Percentiles rank a stretch among this genome's conserved stretches.
These are phyloP conservation scores for Drosophila micromelanica DNA, from an alignment of 1,140 invertebrate genomes.

Conservation along the genomic window DNA sequence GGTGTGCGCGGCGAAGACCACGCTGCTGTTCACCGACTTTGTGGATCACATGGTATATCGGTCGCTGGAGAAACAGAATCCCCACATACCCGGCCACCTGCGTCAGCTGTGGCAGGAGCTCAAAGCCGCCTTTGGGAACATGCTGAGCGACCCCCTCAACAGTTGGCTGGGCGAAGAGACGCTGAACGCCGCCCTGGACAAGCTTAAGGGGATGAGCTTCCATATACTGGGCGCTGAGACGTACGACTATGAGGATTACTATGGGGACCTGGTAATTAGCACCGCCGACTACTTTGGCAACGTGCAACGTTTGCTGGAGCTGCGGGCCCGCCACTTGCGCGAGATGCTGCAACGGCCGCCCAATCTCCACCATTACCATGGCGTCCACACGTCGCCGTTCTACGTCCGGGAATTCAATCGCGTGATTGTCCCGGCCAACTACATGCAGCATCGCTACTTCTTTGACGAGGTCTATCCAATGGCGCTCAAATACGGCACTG, in stretches of 20 bases:
- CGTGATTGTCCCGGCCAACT: slow-evolving; percentile 97
- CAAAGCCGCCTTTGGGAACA: slow-evolving; percentile 53
- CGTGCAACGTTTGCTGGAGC: slow-evolving; percentile 88
- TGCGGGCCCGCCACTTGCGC: slow-evolving; percentile 89
- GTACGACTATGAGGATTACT: slow-evolving; percentile 84
- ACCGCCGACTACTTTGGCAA: slow-evolving; percentile 95
- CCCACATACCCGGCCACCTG: slow-evolving; percentile 54
- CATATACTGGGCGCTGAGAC: slow-evolving; percentile 50
- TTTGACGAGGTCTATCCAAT: slow-evolving; percentile 92
- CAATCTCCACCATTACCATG: slow-evolving; percentile 92
- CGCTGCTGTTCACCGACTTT: slow-evolving; percentile 55
- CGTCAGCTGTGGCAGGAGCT: slow-evolving; percentile 59
- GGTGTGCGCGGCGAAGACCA: slow-evolving; percentile 50
- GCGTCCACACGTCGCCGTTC: slow-evolving; percentile 94
- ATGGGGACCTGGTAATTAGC: slow-evolving; percentile 85
- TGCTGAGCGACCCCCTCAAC: slow-evolving; percentile 22
- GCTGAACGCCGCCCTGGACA: slow-evolving; percentile 48
- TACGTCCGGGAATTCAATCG: slow-evolving; percentile 98
- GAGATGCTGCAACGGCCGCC: slow-evolving; percentile 91
- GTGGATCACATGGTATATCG: slow-evolving; percentile 64
- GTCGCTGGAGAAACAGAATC: slow-evolving; percentile 49
- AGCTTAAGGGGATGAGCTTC: slow-evolving; percentile 65
- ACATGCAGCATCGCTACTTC: slow-evolving; percentile 97
- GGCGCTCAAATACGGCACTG: slow-evolving; percentile 97
- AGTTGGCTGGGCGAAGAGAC: slow-evolving; percentile 60